phyloP scores from a whole-genome alignment of 1,140 invertebrate species.

The Dreissena rostriformis region DNA sequence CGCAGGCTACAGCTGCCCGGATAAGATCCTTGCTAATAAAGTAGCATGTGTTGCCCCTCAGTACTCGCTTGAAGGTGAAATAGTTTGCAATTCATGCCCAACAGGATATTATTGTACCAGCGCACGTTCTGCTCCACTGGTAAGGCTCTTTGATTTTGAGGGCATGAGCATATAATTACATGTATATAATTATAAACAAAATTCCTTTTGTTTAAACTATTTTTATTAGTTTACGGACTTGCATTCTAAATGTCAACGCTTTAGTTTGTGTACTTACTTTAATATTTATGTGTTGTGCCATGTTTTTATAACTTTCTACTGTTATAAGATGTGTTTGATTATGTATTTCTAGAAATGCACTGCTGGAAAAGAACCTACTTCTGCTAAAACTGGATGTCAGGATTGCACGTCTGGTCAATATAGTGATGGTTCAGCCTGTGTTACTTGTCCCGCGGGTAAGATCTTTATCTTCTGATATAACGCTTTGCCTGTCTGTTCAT shows the following conservation, averaged over 20 bases:
- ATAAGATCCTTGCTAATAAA: conserved; percentile 14
- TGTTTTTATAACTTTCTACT: no score
- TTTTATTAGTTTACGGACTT: no score
- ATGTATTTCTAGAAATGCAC: conserved; percentile 62
- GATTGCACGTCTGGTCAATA: conserved; percentile 69
- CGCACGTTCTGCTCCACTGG: conserved; percentile 60
- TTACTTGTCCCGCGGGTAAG: conserved; percentile 72
- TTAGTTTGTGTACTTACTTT: no score
- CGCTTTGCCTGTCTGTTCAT: no score
- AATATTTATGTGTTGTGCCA: no score
- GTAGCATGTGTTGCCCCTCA: conserved; percentile 41
- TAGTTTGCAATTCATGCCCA: conserved; percentile 58
- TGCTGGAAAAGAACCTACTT: conserved; percentile 66
- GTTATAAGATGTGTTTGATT: no score
- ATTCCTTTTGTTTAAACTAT: no score
- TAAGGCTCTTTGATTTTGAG: conserved; percentile 11
- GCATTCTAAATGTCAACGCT: no score
- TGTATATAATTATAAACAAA: no score
- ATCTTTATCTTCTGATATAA: no score
- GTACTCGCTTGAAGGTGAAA: conserved; percentile 58
- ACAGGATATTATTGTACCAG: conserved; percentile 50
- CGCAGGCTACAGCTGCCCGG: conserved; percentile 63
- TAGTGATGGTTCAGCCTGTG: conserved; percentile 65
- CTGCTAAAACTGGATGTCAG: conserved; percentile 64
- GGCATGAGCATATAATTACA: no score